Percentiles rank a stretch among this genome's conserved stretches.
Conservation (phyloP, 2,113 vertebrate species). For the Mastomys natalensis region DNA sequence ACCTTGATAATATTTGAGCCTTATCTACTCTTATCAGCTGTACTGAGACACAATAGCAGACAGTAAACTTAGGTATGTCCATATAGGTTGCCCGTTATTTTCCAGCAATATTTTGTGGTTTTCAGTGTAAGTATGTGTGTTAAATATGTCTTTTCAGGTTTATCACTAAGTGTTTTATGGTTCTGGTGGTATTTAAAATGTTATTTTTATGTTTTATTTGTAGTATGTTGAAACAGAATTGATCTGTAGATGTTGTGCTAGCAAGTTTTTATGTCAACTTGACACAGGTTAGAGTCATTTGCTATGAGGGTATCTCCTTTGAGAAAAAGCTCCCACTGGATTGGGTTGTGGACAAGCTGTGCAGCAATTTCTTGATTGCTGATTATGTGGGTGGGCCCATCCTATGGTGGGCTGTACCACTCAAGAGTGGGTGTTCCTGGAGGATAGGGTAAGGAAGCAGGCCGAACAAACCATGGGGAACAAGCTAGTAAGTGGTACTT, state of each 20-base stretch:
- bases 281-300: neutral
- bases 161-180: neutral
- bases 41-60: conserved; percentile 38
- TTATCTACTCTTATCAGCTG: conserved; percentile 49
- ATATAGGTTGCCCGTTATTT: neutral
- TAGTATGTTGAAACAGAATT: conserved; percentile 13
- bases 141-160: neutral
- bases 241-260: neutral
- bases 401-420: neutral
- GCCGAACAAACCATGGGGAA: neutral
- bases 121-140: neutral
- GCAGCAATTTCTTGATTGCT: neutral
- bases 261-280: neutral
- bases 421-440: neutral
- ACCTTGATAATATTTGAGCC: conserved; percentile 44
- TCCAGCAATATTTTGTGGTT: conserved; percentile 36
- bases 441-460: neutral
- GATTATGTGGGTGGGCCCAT: neutral
- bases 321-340: neutral
- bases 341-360: neutral
- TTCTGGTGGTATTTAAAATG: conserved; percentile 3
- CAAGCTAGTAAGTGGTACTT: neutral
- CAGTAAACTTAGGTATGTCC: conserved; percentile 10
- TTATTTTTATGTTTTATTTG: conserved; percentile 5
- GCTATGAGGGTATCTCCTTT: neutral